Base-by-base conservation (phyloP, 2,113 vertebrate species). In the Pica pica region DNA sequence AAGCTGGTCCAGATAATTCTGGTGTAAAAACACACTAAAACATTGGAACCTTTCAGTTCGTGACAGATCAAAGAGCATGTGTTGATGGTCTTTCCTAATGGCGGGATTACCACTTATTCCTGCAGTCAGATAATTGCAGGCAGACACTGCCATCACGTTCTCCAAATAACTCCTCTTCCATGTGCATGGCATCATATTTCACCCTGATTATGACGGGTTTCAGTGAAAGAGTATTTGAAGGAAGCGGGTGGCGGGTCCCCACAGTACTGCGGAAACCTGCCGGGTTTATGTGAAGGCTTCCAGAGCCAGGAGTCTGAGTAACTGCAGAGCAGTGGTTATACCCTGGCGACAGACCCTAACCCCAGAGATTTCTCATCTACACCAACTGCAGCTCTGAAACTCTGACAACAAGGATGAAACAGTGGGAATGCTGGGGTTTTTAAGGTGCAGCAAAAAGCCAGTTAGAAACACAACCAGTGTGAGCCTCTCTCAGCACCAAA, bases 61-160 rank as follows among this genome's bases (percentile, higher is more conserved):
- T 37, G 73, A 86, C 77, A 78, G 89, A 91, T 89, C 49, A 91
- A 94, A 95, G 73, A 84, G 39, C 53, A 28, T 6, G 23, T 44
- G 69, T 77, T 68, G 79, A 93, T 64, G 60, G 30, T 50, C 44
- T 53, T 75, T 69, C 53, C 76, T 92, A 94, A 79, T 39, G 65
- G 60, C 55, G 84, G 53, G 27, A 78, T 91, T 87, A 44, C 28
- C 87, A 59, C 73, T 90, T 89, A 39, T 17, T 95, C 33, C 68
- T 78, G 73, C 50, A 75, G 55, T 16, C 64, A 71, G 69, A 60
- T 84, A 81, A 83, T 86, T 92, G 78, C 60, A 93, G 41, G 52
- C 68, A 90, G 83, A 70, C 31, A 13, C 65, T 86, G 86, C 35
- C 64, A 39, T 81, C 68, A 28, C 26, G 1, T 90, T 74, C 86